phyloP scores from a whole-genome alignment of 2,113 vertebrate genomes.

The Vanacampus margaritifer region DNA sequence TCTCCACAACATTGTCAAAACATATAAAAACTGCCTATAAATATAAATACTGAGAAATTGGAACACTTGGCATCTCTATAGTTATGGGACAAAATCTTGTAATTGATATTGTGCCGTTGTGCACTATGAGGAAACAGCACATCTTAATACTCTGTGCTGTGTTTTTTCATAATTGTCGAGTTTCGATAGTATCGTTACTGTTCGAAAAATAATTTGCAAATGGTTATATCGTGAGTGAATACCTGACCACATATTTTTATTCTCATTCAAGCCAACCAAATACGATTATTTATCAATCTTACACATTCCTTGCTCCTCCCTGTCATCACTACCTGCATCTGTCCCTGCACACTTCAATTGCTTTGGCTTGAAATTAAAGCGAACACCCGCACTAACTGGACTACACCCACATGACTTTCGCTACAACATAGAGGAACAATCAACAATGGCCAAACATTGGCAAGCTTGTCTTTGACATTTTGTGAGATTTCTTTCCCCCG shows the following conservation, averaged over 20 bases:
- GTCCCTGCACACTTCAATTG: conserved; percentile 50
- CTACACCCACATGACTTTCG: conserved; percentile 57
- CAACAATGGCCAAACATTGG: conserved; percentile 52
- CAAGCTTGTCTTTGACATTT: conserved; percentile 57
- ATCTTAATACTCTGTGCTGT: no score
- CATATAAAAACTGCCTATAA: no score
- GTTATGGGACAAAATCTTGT: no score
- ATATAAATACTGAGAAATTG: no score
- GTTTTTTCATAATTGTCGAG: no score
- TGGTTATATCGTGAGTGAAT: no score
- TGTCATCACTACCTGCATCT: conserved; percentile 25
- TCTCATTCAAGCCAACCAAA: not conserved
- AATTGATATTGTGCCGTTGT: no score
- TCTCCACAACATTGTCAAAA: no score
- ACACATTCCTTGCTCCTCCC: conserved; percentile 35
- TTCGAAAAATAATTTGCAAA: no score
- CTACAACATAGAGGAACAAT: conserved; percentile 22
- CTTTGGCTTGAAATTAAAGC: conserved; percentile 54
- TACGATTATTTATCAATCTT: not conserved
- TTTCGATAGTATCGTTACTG: no score
- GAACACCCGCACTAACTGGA: conserved; percentile 53
- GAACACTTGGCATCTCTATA: no score
- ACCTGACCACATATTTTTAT: not conserved
- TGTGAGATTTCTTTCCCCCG: conserved; percentile 44
- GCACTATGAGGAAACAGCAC: no score